Conservation (phyloP, 2,113 vertebrate species). For the Colaptes auratus region DNA sequence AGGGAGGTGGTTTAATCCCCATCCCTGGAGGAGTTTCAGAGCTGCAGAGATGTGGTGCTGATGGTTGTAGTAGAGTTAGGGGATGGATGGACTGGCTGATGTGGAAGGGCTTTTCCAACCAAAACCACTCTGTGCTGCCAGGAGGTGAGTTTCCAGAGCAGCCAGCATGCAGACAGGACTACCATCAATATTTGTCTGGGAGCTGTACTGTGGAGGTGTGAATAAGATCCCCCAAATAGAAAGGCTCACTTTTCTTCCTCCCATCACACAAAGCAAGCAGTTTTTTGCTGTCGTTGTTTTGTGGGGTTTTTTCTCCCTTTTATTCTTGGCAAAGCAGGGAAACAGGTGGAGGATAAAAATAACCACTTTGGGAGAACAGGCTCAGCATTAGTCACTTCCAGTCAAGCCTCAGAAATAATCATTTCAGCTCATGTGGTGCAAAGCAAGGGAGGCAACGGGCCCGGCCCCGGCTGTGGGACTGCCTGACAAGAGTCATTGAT, state of each 20-base stretch:
- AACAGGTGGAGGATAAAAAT: constrained; percentile 26
- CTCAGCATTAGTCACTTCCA: not conserved
- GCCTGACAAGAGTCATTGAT: not conserved
- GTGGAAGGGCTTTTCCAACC: no score
- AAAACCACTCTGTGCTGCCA: not conserved
- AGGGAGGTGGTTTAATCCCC: no score
- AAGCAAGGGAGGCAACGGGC: not conserved
- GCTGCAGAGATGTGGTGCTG: no score
- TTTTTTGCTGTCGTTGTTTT: not conserved
- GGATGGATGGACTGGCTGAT: no score
- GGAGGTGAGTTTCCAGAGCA: not conserved
- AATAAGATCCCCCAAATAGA: not conserved
- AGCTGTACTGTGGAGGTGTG: not conserved
- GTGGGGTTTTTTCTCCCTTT: not conserved
- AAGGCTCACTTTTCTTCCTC: accelerated
- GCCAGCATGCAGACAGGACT: not conserved
- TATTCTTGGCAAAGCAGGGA: not conserved
- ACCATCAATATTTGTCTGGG: not conserved
- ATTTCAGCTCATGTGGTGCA: not conserved
- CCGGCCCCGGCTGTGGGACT: not conserved
- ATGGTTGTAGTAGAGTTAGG: no score
- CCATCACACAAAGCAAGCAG: not conserved
- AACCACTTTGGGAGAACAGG: not conserved
- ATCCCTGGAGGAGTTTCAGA: no score
- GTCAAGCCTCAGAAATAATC: not conserved